These are phyloP conservation scores for Synergus laeviventris DNA, from an alignment of 2,888 invertebrate genomes.

Conservation along the genomic window DNA sequence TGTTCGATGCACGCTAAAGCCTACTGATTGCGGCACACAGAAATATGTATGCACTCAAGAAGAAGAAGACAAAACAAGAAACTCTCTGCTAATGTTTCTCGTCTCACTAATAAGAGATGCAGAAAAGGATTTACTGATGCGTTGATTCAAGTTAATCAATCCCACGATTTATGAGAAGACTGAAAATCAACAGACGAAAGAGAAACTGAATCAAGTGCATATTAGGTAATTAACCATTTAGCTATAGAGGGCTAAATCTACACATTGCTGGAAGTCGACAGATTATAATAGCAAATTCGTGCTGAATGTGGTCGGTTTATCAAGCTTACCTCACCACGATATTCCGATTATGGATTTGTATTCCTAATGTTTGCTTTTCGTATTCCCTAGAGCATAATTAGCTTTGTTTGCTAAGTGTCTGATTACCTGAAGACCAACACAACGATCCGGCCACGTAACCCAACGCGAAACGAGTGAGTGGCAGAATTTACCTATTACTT, in stretches of 20 bases:
- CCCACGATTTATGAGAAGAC: background rate
- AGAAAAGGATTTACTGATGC: background rate
- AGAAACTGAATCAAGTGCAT: constrained; percentile 28
- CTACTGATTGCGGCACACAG: constrained; percentile 5
- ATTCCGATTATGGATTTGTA: constrained; percentile 67
- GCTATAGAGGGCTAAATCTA: background rate
- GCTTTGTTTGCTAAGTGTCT: constrained; percentile 70
- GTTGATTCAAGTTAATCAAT: constrained; percentile 8
- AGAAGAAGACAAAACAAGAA: background rate
- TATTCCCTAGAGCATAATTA: constrained; percentile 65
- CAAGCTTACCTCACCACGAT: constrained; percentile 54
- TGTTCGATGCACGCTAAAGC: constrained; percentile 12
- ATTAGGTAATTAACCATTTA: background rate
- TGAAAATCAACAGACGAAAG: background rate
- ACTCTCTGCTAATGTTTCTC: background rate
- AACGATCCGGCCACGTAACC: constrained; percentile 46
- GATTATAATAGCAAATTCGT: constrained; percentile 46
- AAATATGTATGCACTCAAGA: background rate
- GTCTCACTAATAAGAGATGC: background rate
- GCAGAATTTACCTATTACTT: constrained; percentile 58
- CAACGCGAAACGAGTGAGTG: constrained; percentile 43
- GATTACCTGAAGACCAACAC: constrained; percentile 62
- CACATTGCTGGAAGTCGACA: constrained; percentile 22
- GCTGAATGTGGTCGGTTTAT: constrained; percentile 55
- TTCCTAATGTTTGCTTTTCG: constrained; percentile 57